Percentiles rank a stretch among this genome's conserved stretches.
phyloP scores from a whole-genome alignment of 2,797 vertebrate genomes.

The Enteromius paludinosus region DNA sequence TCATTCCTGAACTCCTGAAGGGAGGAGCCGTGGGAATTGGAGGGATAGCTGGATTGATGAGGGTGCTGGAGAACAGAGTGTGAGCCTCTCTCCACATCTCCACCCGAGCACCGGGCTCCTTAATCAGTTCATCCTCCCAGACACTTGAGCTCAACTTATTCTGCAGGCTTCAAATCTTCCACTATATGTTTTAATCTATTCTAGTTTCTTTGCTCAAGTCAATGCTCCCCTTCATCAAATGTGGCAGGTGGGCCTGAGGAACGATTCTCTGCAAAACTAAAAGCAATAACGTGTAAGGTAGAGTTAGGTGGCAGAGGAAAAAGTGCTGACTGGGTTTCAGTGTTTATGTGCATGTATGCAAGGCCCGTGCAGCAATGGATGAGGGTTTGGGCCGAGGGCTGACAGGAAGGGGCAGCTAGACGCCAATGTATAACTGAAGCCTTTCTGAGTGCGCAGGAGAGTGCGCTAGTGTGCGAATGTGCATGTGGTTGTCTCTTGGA shows the following conservation, averaged over 20 bases:
- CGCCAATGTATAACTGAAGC: neutral
- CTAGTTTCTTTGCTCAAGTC: conserved; percentile 1
- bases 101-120: conserved; percentile 15
- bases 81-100: conserved; percentile 34
- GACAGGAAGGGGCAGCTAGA: conserved; percentile 60
- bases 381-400: conserved; percentile 43
- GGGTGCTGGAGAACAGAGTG: conserved; percentile 23
- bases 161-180: conserved; percentile 20
- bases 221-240: conserved; percentile 10
- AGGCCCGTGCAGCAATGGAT: conserved; percentile 34
- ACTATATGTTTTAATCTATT: conserved; percentile 30
- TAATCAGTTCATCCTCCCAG: conserved; percentile 36
- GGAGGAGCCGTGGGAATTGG: conserved; percentile 50
- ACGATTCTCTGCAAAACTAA: conserved; percentile 10
- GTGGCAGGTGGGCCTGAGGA: conserved; percentile 14
- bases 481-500: neutral
- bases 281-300: conserved; percentile 22
- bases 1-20: conserved; percentile 33
- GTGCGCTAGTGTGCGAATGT: neutral
- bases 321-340: conserved; percentile 22
- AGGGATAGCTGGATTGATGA: conserved; percentile 48
- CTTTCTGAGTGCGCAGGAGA: neutral
- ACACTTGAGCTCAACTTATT: conserved; percentile 25
- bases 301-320: neutral
- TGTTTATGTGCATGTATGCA: conserved; percentile 16